Conservation (phyloP, 2,888 invertebrate genomes). For the Lasius fuliginosus region DNA sequence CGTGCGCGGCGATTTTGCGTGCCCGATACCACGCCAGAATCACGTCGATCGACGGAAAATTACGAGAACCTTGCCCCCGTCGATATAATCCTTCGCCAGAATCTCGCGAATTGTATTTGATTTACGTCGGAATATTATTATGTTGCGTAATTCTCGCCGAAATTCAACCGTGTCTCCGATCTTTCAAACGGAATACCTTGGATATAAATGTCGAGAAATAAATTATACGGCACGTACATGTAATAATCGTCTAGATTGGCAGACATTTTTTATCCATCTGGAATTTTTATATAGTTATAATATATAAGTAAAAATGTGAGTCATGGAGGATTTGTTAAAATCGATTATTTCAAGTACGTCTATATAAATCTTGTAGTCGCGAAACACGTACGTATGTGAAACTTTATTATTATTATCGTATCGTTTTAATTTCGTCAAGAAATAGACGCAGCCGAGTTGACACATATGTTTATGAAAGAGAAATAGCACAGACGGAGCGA, state of each 20-base stretch:
- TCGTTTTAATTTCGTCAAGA: conserved; percentile 20
- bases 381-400: background rate
- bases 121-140: conserved; percentile 16
- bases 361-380: background rate
- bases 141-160: background rate
- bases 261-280: background rate
- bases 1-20: conserved; percentile 67
- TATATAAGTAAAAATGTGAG: background rate
- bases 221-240: background rate
- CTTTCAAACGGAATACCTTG: background rate
- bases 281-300: background rate
- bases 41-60: background rate
- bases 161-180: background rate
- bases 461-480: conserved; percentile 28
- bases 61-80: background rate
- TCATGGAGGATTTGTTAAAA: background rate
- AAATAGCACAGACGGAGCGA: conserved; percentile 8
- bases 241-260: background rate
- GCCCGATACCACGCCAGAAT: background rate
- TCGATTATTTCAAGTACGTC: background rate
- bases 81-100: background rate
- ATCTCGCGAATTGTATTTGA: conserved; percentile 7
- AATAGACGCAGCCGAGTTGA: background rate
- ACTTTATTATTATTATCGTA: background rate
- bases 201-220: background rate